Evolutionary conservation across 2,797 vertebrate species (phyloP).

Genomic region (Eutrigla gurnardus): DNA sequence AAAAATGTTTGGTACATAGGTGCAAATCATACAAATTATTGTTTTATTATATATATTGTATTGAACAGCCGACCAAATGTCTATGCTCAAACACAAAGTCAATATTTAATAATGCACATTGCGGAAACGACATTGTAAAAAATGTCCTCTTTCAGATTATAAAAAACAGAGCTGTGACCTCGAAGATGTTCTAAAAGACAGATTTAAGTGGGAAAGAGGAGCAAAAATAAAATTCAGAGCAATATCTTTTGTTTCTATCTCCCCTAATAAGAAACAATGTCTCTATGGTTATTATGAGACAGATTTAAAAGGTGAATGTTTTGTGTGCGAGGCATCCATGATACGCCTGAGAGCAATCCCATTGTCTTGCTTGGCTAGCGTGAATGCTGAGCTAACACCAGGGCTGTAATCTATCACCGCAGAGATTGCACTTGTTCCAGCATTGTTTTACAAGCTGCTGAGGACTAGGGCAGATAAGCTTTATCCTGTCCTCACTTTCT

Average conservation of each 20-base stretch:
- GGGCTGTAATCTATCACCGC: slow-evolving; percentile 80
- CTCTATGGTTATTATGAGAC: slow-evolving; percentile 51
- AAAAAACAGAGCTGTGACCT: slow-evolving; percentile 13
- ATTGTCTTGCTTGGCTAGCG: slow-evolving; percentile 80
- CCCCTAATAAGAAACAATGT: slow-evolving; percentile 46
- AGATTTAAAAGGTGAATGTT: slow-evolving; percentile 71
- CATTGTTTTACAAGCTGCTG: slow-evolving; percentile 82
- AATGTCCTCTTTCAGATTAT: slow-evolving; percentile 6
- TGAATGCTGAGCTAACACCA: slow-evolving; percentile 78
- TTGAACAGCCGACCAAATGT: slow-evolving; percentile 18
- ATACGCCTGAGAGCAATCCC: slow-evolving; percentile 73
- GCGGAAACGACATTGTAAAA: slow-evolving; percentile 17
- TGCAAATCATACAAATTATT: not conserved
- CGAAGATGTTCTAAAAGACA: slow-evolving; percentile 1
- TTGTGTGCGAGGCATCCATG: slow-evolving; percentile 57
- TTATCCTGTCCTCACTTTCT: slow-evolving; percentile 77
- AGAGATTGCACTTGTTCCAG: slow-evolving; percentile 80
- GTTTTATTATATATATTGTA: not conserved
- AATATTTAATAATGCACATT: not conserved
- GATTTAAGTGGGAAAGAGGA: slow-evolving; percentile 13
- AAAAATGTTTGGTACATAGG: not conserved
- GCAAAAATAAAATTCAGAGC: slow-evolving; percentile 25
- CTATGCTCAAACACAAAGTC: slow-evolving; percentile 29
- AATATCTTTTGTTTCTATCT: slow-evolving; percentile 32
- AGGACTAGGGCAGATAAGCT: slow-evolving; percentile 78